Evolutionary conservation across 2,888 invertebrate genomes (phyloP), one percentile per base, ranked within the genome.

Genomic region (Cephus spinipes): DNA sequence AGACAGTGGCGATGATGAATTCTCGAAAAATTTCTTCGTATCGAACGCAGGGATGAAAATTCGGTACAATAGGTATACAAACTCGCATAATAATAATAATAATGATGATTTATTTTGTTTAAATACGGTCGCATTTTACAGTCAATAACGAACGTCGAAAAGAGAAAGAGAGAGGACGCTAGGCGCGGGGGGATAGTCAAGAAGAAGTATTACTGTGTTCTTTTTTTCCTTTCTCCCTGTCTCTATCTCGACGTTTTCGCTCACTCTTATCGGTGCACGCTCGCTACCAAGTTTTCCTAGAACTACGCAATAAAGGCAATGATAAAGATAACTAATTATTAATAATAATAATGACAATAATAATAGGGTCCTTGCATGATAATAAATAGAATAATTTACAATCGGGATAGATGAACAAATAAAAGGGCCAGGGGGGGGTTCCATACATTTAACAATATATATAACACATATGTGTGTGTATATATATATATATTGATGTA

Each of bases 361-460:
- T 55, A 55, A 85, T 79, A 85, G 83, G 80, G 77, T 84, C 80
- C 78, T 81, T 84, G 83, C 75, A 81, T 80, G 83, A 83, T 86
- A 85, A 82, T 87, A 88, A 85, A 84, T 85, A 82, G 81, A 86
- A 82, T 85, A 84, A 86, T 85, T 77, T 85, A 84, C 83, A 81
- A 55, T 55, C 23, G 55, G 23, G 55, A 55, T 55, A 55, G 55
- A 55, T 55, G 23, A 55, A 55, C 9, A 23, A 55, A 9, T 55
- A 55, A 9, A 55, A 55, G 55, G 23, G 55, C 55, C 23, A 15
- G 23, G 23, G 55, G 55, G 40, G 78, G 80, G 76, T 69, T 76
- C 77, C 81, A 80, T 81, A 78, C 79, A 84, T 79, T 68, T 85
- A 83, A 84, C 83, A 84, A 82, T 84, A 75, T 81, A 81, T 81